A percentile compares a stretch with the other conserved stretches of the same genome.
Conservation (phyloP, 2,888 invertebrate species). For the Parnassius smintheus region DNA sequence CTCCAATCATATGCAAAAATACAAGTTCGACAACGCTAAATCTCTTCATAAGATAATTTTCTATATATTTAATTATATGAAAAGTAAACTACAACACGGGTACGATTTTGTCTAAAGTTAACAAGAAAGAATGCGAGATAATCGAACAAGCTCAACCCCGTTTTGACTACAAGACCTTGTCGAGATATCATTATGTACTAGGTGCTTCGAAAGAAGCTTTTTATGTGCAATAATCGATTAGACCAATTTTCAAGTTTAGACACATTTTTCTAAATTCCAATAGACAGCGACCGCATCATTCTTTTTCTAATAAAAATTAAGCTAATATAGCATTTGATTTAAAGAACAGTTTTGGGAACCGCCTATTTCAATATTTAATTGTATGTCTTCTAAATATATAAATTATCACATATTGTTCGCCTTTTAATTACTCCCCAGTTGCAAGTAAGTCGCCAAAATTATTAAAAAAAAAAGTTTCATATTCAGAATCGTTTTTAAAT, state of each 20-base stretch:
- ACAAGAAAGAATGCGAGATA: constrained; percentile 9
- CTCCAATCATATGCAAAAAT: constrained; percentile 59
- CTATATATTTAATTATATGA: constrained; percentile 28
- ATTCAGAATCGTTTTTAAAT: not conserved
- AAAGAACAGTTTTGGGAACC: constrained; percentile 3
- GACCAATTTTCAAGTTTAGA: not conserved
- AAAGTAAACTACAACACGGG: constrained; percentile 12
- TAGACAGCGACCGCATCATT: not conserved
- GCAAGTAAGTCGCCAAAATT: not conserved
- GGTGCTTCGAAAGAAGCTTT: constrained; percentile 5
- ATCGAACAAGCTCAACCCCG: not conserved
- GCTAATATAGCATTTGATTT: constrained; percentile 1
- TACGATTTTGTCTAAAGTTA: constrained; percentile 17
- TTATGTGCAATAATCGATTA: not conserved
- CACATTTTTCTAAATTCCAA: not conserved
- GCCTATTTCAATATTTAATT: constrained; percentile 24
- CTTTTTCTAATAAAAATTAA: not conserved
- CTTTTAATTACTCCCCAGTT: not conserved
- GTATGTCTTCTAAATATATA: constrained; percentile 25
- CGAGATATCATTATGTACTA: not conserved
- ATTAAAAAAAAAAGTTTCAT: constrained; percentile 2
- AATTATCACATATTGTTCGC: constrained; percentile 38
- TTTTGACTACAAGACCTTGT: constrained; percentile 5
- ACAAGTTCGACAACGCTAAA: constrained; percentile 62
- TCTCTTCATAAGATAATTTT: constrained; percentile 58